These are phyloP conservation scores for Pandemis cinnamomeana DNA, from an alignment of 2,888 invertebrate species.

Conservation along the genomic window DNA sequence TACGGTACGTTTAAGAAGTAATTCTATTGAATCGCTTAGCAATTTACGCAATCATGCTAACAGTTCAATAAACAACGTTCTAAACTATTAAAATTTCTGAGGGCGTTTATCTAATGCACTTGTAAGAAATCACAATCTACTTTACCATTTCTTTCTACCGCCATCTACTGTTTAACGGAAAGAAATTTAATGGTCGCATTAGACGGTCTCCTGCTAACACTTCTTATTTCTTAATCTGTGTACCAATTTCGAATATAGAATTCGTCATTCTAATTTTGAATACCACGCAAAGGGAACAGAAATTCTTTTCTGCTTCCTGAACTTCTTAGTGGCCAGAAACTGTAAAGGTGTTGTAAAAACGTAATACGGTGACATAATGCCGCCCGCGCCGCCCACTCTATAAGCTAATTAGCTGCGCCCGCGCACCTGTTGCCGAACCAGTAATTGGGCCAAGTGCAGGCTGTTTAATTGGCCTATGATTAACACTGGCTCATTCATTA, in stretches of 20 bases:
- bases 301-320: not conserved
- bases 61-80: no score
- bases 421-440: slow-evolving; percentile 21
- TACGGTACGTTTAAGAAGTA: slow-evolving; percentile 4
- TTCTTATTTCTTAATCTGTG: not conserved
- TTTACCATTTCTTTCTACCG: no score
- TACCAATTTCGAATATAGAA: no score
- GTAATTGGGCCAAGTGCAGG: slow-evolving; percentile 21
- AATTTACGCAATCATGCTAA: slow-evolving; percentile 1
- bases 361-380: slow-evolving; percentile 38
- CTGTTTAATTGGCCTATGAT: slow-evolving; percentile 5
- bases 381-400: slow-evolving; percentile 39
- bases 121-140: no score
- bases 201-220: no score
- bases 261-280: not conserved
- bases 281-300: not conserved
- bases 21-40: slow-evolving; percentile 5
- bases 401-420: slow-evolving; percentile 25
- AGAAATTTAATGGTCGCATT: no score
- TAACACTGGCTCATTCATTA: slow-evolving; percentile 3
- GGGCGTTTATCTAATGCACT: no score
- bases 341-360: slow-evolving; percentile 3
- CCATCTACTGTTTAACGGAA: no score
- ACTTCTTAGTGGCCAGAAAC: not conserved
- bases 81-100: no score